Evolutionary conservation across 1,140 invertebrate species (phyloP).

Genomic region (Tetramorium simillimum): DNA sequence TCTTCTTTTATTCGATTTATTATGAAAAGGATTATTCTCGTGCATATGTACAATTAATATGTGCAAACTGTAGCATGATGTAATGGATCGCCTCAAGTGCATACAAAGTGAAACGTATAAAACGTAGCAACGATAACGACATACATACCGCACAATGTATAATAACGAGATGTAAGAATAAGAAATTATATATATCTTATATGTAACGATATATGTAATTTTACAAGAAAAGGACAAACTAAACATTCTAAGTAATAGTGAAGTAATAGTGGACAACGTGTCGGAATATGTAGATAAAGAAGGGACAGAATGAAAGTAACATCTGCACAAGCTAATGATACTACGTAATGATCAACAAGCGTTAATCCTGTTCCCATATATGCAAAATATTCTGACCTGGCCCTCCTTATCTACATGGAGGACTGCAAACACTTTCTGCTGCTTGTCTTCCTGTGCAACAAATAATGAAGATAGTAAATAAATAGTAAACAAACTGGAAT

Average conservation of each 20-base stretch:
- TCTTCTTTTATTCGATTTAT: neutral
- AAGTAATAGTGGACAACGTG: neutral
- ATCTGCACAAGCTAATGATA: constrained; percentile 57
- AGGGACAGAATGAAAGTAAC: constrained; percentile 72
- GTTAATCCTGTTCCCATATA: constrained; percentile 73
- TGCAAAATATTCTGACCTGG: constrained; percentile 87
- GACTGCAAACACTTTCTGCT: constrained; percentile 88
- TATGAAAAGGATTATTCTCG: neutral
- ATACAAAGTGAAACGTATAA: neutral
- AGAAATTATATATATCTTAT: neutral
- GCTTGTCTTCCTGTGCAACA: constrained; percentile 88
- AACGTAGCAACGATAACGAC: neutral
- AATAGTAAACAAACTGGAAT: constrained; percentile 62
- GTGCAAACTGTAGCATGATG: constrained; percentile 3
- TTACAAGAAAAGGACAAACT: neutral
- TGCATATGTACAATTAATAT: constrained; percentile 19
- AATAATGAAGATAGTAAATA: constrained; percentile 81
- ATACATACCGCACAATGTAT: neutral
- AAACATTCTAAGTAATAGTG: neutral
- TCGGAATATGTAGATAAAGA: constrained; percentile 73
- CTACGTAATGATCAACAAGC: constrained; percentile 68
- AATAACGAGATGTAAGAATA: neutral
- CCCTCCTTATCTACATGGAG: constrained; percentile 89
- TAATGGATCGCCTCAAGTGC: neutral
- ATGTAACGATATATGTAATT: constrained; percentile 7